Evolutionary conservation across 1,140 invertebrate genomes (phyloP), one percentile per base, ranked within the genome.

Genomic region (Manduca sexta): DNA sequence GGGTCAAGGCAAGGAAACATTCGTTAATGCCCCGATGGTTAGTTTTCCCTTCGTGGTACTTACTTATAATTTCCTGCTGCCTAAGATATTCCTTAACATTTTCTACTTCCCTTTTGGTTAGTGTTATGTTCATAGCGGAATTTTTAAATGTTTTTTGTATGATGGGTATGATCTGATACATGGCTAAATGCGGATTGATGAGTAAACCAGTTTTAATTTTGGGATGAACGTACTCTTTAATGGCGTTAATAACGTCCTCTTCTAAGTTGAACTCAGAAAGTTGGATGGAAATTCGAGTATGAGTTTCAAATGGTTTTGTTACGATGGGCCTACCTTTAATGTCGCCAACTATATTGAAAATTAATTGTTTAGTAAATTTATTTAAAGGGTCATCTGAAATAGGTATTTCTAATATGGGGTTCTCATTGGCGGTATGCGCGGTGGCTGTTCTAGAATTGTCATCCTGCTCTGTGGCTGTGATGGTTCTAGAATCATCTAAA

Each of bases 21-120:
- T 53, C 56, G 10, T 35, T 47, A n/a, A 49, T 58, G 13, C 56
- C 51, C 7, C 56, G 42, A 18, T 58, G 56, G 15, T 58, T 58
- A 0, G 56, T 58, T 45, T 58, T 58, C 29, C 56, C 56, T 11
- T 58, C 56, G 35, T 58, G 56, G 15, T 58, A 58, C 0, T 49
- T 35, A 8, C 31, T 33, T 14, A 58, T 58, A 1, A 58, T 53
- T 26, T 50, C 50, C 10, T 49, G 42, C 12, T 58, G 56, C 10
- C 42, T 12, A 6, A 52, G 7, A 6, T 48, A 52, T 34, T 45
- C 45, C n/a, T 52, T 57, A 2, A 57, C 49, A 38, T 57, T 49
- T 21, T 49, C 45, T 15, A 52, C 10, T 31, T 56, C 53, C 4
- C 2, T 7, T n/a, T 35, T 56, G 14, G 48, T 33, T 15, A 56